Conservation (phyloP, 2,797 vertebrate genomes). For the Masticophis lateralis region DNA sequence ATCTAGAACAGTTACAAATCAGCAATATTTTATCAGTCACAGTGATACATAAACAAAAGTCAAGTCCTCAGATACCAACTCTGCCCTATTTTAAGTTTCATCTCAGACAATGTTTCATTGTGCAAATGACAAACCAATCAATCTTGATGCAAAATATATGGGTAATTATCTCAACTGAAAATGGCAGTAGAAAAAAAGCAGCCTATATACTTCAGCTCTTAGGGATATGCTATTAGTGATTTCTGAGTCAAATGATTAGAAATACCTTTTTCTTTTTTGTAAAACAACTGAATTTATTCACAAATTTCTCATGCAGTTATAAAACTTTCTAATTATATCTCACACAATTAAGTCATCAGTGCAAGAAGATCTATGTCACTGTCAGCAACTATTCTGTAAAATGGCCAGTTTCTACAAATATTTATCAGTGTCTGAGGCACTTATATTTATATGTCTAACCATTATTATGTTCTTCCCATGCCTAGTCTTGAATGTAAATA, state of each 20-base stretch:
- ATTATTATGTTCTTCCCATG: not conserved
- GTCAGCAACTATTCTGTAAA: not conserved
- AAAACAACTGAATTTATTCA: not conserved
- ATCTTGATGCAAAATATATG: not conserved
- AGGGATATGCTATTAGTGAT: not conserved
- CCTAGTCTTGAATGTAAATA: not conserved
- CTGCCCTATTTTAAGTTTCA: not conserved
- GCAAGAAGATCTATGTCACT: not conserved
- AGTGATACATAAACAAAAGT: not conserved
- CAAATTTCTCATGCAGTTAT: not conserved
- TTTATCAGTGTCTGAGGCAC: not conserved
- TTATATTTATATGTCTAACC: not conserved
- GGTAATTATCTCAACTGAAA: not conserved
- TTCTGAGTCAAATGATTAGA: not conserved
- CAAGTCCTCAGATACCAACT: not conserved
- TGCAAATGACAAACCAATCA: not conserved
- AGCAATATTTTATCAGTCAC: not conserved
- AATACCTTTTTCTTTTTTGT: not conserved
- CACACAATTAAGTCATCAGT: not conserved
- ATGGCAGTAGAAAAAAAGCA: not conserved
- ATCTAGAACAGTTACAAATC: not conserved
- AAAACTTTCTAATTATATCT: not conserved
- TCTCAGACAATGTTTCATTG: not conserved
- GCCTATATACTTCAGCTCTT: not conserved
- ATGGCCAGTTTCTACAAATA: not conserved